Evolutionary conservation across 2,888 invertebrate genomes (phyloP), one percentile per base, ranked within the genome.

Genomic region (Colostygia pectinataria): DNA sequence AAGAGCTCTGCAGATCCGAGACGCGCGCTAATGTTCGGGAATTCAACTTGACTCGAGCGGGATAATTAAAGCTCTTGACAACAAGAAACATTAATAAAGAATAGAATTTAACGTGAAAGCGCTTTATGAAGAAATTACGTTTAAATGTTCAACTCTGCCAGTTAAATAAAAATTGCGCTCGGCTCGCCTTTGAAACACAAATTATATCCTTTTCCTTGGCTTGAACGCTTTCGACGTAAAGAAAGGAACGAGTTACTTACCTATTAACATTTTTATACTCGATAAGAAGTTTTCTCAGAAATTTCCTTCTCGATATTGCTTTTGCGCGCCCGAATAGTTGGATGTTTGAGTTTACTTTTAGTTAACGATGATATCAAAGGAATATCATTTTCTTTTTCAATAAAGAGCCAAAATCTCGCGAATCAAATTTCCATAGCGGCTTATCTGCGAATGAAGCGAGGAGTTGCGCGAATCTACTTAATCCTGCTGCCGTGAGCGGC

Each of bases 361-460:
- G 45, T 55, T 58, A 61, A 51, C 57, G 54, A 56, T 44, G 37
- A 41, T 58, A 59, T 55, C 54, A 58, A 59, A 63, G 53, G 57
- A 55, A 61, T 59, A 61, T 61, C 53, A 55, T 58, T 62, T 59
- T 62, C 54, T 57, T 59, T 61, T 62, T 59, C 56, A 61, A 58
- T 62, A 60, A 61, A 59, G 55, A 45, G 52, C 53, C 53, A 45
- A 55, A 61, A 61, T 59, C 57, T 61, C 62, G 53, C 53, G 61
- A 57, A 62, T 65, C 61, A 59, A 59, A 59, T 65, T 61, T 65
- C 61, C 64, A 59, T 57, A 50, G 55, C 61, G 55, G 62, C 61
- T 63, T 63, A 63, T 65, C 63, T 53, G 49, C 13, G 61, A 53
- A 56, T 41, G 53, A 45, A 53, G 47, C 42, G 49, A 40, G 31